These are phyloP conservation scores for Ichneumoninae sp. DNA, from an alignment of 2,888 invertebrate genomes.

Conservation along the genomic window DNA sequence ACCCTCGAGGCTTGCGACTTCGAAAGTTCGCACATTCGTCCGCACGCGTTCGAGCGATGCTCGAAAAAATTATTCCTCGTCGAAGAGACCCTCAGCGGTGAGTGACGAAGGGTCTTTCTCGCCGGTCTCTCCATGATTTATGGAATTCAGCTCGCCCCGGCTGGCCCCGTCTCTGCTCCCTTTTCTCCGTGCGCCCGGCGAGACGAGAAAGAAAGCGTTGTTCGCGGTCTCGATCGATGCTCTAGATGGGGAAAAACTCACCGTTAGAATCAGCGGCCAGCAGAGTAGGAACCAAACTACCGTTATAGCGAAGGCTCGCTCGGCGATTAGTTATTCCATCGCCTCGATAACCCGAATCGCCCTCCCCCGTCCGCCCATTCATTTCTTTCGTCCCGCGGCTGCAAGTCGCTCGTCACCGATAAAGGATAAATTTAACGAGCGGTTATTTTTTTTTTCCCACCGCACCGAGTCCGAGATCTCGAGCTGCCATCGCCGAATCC, in stretches of 20 bases:
- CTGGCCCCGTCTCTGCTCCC: neutral
- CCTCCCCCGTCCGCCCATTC: conserved; percentile 49
- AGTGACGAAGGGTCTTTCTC: conserved; percentile 13
- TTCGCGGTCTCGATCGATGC: conserved; percentile 57
- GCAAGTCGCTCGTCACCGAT: conserved; percentile 71
- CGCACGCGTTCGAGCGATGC: neutral
- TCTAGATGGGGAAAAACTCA: conserved; percentile 11
- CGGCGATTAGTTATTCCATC: conserved; percentile 71
- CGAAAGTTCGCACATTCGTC: neutral
- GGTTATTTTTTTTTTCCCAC: conserved; percentile 61
- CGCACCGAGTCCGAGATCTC: conserved; percentile 28
- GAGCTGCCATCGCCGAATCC: conserved; percentile 13
- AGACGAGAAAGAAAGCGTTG: conserved; percentile 9
- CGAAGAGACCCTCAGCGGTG: neutral
- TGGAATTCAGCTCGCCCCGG: conserved; percentile 16
- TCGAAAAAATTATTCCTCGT: conserved; percentile 27
- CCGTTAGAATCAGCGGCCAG: conserved; percentile 3
- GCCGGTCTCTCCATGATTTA: conserved; percentile 51
- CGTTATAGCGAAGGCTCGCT: conserved; percentile 56
- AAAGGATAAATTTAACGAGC: conserved; percentile 81
- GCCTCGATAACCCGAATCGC: conserved; percentile 66
- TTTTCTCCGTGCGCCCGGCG: neutral
- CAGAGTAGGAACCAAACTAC: conserved; percentile 50
- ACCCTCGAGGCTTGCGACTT: neutral
- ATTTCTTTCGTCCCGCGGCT: conserved; percentile 43